Conservation (phyloP, 2,113 vertebrate genomes). For the Cavia aperea region DNA sequence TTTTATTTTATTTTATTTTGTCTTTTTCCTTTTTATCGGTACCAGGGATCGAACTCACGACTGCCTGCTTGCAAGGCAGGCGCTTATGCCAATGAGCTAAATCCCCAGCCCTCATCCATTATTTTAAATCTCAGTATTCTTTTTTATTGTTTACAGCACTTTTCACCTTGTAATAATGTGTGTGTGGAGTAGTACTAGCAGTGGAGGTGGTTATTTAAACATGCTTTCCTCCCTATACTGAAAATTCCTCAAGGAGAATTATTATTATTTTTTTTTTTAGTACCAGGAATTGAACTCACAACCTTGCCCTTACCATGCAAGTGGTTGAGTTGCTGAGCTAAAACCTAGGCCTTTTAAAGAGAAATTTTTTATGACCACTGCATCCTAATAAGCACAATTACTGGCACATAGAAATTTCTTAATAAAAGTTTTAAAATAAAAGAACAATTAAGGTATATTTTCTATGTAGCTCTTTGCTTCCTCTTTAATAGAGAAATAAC, state of each 20-base stretch:
- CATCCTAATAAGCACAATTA: neutral
- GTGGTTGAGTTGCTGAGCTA: no score
- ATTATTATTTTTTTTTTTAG: no score
- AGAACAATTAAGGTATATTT: neutral
- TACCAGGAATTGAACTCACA: no score
- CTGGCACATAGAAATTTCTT: neutral
- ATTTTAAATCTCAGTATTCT: neutral
- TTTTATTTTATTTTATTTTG: no score
- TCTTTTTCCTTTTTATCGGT: no score
- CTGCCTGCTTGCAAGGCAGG: no score
- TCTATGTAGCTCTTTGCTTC: neutral
- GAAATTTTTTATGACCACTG: neutral
- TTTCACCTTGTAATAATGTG: neutral
- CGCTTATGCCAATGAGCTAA: no score
- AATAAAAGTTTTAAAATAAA: neutral
- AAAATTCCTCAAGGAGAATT: neutral
- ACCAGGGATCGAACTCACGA: no score
- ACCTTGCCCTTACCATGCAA: no score
- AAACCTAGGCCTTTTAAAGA: neutral
- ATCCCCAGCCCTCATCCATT: no score
- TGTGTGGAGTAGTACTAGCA: no score
- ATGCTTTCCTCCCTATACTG: neutral
- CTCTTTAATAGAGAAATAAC: neutral
- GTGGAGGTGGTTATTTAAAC: neutral
- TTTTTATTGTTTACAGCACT: neutral